Percentiles rank a stretch among this genome's conserved stretches.
phyloP scores from a whole-genome alignment of 1,140 invertebrate genomes.

The Ladona fulva region DNA sequence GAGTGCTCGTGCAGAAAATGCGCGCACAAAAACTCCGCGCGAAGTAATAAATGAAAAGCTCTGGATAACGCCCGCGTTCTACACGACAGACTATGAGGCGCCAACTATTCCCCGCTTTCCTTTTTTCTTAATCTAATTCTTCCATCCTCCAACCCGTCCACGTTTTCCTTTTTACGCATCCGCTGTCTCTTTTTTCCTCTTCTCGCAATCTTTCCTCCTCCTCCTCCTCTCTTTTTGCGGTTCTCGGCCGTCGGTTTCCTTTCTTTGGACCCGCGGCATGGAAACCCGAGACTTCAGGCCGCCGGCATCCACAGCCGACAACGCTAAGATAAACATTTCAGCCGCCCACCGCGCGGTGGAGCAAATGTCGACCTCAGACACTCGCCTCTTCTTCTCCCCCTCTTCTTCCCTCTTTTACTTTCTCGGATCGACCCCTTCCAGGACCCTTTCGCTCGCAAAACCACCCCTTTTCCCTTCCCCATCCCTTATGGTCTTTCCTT shows the following conservation, averaged over 20 bases:
- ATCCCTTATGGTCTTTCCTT: too few species aligned
- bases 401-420: background rate
- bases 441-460: background rate
- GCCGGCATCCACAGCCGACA: conserved; percentile 10
- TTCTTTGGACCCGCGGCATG: conserved; percentile 3
- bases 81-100: too few species aligned
- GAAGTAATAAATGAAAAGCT: too few species aligned
- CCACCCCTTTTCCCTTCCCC: too few species aligned
- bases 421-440: background rate
- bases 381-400: background rate
- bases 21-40: too few species aligned
- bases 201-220: background rate
- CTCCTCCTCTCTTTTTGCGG: conserved; percentile 10
- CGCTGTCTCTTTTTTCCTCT: background rate
- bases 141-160: too few species aligned
- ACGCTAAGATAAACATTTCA: conserved; percentile 1
- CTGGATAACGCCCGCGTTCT: too few species aligned
- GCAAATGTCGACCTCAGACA: background rate
- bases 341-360: background rate
- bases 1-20: too few species aligned
- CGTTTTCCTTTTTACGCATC: background rate
- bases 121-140: too few species aligned
- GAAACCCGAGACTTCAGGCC: conserved; percentile 13
- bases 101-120: too few species aligned
- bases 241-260: conserved; percentile 14